Evolutionary conservation across 1,140 invertebrate species (phyloP).

Genomic region (Papilio machaon): DNA sequence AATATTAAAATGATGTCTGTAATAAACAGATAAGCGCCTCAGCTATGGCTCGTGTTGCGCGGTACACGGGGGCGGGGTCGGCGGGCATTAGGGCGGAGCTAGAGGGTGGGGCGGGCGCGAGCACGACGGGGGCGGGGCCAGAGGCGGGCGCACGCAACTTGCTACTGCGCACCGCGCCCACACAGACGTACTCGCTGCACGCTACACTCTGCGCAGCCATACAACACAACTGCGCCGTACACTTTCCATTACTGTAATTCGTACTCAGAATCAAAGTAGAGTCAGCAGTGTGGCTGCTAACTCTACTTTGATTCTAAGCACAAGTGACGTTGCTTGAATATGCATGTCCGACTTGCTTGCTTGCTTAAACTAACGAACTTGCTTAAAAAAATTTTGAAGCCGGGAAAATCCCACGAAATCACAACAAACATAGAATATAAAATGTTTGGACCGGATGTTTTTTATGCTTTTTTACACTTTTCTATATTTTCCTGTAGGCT

Average conservation of each 20-base stretch:
- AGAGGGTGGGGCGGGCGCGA: slow-evolving; percentile 48
- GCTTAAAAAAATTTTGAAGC: no score
- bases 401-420: no score
- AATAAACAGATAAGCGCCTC: slow-evolving; percentile 63
- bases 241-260: slow-evolving; percentile 57
- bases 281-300: no score
- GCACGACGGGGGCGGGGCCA: slow-evolving; percentile 41
- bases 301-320: no score
- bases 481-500: no score
- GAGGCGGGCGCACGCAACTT: slow-evolving; percentile 52
- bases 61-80: slow-evolving; percentile 60
- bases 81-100: neutral
- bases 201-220: slow-evolving; percentile 52
- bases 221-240: slow-evolving; percentile 53
- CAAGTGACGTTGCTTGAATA: no score
- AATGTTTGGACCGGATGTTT: no score
- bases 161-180: slow-evolving; percentile 44
- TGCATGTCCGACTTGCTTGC: no score
- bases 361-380: no score
- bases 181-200: slow-evolving; percentile 50
- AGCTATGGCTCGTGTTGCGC: slow-evolving; percentile 70
- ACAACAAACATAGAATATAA: no score
- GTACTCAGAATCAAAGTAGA: neutral
- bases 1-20: no score
- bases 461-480: no score